Percentiles rank a stretch among this genome's conserved stretches.
These are phyloP conservation scores for Himalopsyche anomala DNA, from an alignment of 2,888 invertebrate species.

Conservation along the genomic window DNA sequence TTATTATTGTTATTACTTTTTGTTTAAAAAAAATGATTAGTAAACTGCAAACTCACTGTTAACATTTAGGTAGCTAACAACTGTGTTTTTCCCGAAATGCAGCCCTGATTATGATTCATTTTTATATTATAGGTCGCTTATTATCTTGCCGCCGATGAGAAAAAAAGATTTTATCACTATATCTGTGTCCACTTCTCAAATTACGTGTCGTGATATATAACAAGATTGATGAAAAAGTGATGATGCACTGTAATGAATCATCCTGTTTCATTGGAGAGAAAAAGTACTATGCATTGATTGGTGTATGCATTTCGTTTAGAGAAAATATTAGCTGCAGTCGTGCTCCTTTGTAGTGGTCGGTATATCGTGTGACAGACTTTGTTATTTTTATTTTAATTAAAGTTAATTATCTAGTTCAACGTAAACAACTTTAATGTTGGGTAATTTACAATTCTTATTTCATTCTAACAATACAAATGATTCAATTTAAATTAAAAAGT, in stretches of 20 bases:
- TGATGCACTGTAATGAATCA: slow-evolving; percentile 14
- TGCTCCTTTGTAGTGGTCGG: neutral
- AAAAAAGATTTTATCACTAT: neutral
- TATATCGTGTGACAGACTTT: neutral
- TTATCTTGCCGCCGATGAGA: neutral
- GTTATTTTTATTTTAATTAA: neutral
- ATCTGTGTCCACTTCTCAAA: slow-evolving; percentile 2
- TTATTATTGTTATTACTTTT: neutral
- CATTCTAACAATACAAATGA: neutral
- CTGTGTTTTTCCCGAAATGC: neutral
- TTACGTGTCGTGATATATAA: neutral
- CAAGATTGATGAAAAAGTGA: neutral
- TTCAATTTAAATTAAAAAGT: neutral
- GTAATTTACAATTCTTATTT: slow-evolving; percentile 20
- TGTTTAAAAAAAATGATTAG: neutral
- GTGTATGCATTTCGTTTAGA: neutral
- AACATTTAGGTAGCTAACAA: neutral
- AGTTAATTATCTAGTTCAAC: neutral
- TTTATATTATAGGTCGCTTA: neutral
- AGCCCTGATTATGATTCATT: neutral
- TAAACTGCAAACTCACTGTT: too few relatives aligned
- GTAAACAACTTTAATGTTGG: neutral
- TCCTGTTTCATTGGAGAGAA: neutral
- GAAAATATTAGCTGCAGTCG: slow-evolving; percentile 16
- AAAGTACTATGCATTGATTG: neutral